Conservation (phyloP, 2,888 invertebrate genomes). For the Dryomyza anilis region DNA sequence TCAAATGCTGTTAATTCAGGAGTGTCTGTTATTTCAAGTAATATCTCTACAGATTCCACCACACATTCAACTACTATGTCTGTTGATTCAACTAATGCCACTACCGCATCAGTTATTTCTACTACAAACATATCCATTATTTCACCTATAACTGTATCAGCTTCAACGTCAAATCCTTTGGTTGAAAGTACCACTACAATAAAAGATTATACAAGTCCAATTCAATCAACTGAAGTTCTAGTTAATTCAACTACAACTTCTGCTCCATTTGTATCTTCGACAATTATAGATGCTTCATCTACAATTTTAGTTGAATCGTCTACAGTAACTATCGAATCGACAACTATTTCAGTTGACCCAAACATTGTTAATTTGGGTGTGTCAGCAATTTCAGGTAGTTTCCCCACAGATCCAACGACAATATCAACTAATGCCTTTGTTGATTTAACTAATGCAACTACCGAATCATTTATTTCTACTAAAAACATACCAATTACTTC, state of each 20-base stretch:
- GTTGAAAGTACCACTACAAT: too few relatives aligned
- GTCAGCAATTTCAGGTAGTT: background rate
- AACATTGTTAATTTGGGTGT: too few relatives aligned
- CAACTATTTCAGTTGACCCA: background rate
- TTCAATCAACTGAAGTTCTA: too few relatives aligned
- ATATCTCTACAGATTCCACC: background rate
- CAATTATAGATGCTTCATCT: background rate
- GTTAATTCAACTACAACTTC: background rate
- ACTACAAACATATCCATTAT: too few relatives aligned
- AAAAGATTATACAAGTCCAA: too few relatives aligned
- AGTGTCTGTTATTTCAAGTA: background rate
- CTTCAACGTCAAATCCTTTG: too few relatives aligned
- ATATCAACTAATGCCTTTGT: background rate
- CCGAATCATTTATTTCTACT: too few relatives aligned
- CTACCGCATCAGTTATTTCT: background rate
- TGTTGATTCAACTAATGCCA: background rate
- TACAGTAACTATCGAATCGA: background rate
- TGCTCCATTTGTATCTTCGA: constrained; percentile 8
- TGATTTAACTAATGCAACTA: background rate
- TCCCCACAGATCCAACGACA: background rate
- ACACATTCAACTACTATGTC: background rate
- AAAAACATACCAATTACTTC: too few relatives aligned
- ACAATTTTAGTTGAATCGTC: constrained; percentile 10
- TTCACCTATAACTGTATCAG: too few relatives aligned
- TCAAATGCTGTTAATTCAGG: background rate